Evolutionary conservation across 2,888 invertebrate species (phyloP).

Genomic region (Pseudococcus jackbeardsleyi): DNA sequence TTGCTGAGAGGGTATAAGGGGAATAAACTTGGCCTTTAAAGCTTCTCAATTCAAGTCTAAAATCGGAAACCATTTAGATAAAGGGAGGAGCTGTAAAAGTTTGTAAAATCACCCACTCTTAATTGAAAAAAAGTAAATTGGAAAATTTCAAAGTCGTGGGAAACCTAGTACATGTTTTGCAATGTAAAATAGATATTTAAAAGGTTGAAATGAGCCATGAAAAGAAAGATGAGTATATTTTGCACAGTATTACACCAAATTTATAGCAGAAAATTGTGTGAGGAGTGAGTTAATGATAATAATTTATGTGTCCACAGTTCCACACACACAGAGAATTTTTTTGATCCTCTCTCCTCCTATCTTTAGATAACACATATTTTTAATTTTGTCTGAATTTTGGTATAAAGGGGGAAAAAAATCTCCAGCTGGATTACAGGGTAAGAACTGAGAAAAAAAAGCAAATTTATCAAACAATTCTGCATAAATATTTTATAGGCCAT

Average conservation of each 20-base stretch:
- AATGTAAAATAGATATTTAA: neutral
- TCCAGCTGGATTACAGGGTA: neutral
- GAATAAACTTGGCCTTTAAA: neutral
- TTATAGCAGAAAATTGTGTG: neutral
- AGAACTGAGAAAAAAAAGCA: neutral
- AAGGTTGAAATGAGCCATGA: too few species aligned
- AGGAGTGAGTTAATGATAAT: neutral
- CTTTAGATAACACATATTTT: too few species aligned
- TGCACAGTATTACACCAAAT: neutral
- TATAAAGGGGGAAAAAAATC: neutral
- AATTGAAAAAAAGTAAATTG: neutral
- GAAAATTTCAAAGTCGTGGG: neutral
- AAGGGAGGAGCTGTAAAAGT: neutral
- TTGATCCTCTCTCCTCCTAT: too few species aligned
- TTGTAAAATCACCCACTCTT: neutral
- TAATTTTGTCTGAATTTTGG: neutral
- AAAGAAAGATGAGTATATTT: neutral
- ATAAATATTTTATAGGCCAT: too few species aligned
- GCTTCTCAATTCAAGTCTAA: neutral
- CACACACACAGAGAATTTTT: too few species aligned
- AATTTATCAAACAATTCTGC: neutral
- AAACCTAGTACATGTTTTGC: neutral
- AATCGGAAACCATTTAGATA: neutral
- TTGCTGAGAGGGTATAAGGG: neutral
- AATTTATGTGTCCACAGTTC: too few species aligned